Evolutionary conservation across 2,797 vertebrate species (phyloP).

Genomic region (Gorsachius magnificus): DNA sequence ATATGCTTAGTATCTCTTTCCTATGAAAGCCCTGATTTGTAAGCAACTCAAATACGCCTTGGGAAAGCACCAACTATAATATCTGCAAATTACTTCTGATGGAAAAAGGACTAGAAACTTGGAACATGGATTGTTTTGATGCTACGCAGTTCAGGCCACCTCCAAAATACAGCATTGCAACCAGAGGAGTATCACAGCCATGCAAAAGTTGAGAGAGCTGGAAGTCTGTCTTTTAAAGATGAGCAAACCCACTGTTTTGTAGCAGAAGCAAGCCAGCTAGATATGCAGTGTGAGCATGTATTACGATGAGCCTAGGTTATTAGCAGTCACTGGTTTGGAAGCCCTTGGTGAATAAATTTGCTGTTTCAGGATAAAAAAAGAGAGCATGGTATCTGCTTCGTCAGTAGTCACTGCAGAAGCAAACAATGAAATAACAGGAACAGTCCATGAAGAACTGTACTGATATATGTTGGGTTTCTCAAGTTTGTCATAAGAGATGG

Average conservation of each 20-base stretch:
- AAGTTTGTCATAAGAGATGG: background rate
- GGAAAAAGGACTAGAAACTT: background rate
- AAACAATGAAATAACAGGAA: background rate
- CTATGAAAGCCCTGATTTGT: background rate
- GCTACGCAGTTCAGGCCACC: background rate
- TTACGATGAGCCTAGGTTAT: conserved; percentile 38
- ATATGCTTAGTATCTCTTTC: background rate
- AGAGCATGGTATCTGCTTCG: background rate
- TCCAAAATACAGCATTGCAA: background rate
- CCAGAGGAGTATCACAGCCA: background rate
- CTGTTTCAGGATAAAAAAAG: conserved; percentile 46
- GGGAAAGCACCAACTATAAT: background rate
- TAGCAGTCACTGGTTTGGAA: conserved; percentile 19
- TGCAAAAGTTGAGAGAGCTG: background rate
- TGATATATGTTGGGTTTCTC: background rate
- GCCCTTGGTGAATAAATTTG: conserved; percentile 30
- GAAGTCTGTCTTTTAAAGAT: background rate
- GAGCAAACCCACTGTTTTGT: background rate
- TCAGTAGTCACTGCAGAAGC: conserved; percentile 23
- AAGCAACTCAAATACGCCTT: background rate
- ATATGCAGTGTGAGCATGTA: background rate
- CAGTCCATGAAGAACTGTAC: background rate
- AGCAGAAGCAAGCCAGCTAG: background rate
- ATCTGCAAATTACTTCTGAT: background rate
- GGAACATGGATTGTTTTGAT: background rate